Evolutionary conservation across 2,888 invertebrate genomes (phyloP).

Genomic region (Archips crataeganus): DNA sequence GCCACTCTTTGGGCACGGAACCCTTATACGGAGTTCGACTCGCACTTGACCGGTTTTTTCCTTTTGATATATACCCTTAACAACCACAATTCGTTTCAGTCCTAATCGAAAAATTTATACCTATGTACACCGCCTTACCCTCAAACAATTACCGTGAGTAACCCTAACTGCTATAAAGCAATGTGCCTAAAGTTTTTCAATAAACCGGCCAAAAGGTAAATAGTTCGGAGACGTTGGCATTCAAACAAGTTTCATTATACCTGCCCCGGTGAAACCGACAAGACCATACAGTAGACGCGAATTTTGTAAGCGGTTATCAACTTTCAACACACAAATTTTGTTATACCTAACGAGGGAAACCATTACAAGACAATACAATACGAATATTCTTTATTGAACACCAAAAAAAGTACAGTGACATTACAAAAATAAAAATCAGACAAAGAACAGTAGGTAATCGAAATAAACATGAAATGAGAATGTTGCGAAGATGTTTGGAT

Average conservation of each 20-base stretch:
- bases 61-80: not conserved
- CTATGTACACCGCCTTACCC: constrained; percentile 20
- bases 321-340: too few species aligned
- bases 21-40: too few species aligned
- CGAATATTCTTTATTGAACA: too few species aligned
- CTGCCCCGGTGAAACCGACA: not conserved
- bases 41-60: not conserved
- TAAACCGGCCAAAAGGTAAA: constrained; percentile 75
- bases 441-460: too few species aligned
- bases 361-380: too few species aligned
- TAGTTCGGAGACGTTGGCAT: constrained; percentile 63
- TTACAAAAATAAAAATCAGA: too few species aligned
- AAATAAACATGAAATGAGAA: too few species aligned
- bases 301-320: too few species aligned
- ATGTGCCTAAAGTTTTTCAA: constrained; percentile 80
- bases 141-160: constrained; percentile 31
- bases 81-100: not conserved
- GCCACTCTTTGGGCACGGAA: too few species aligned
- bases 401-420: too few species aligned
- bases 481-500: too few species aligned
- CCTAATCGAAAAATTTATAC: not conserved
- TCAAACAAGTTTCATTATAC: constrained; percentile 55
- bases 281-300: constrained; percentile 6
- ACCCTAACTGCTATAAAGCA: constrained; percentile 51
- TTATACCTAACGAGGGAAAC: too few species aligned